Base-by-base conservation (phyloP, 2,888 invertebrate genomes). In the Eilema caniola region DNA sequence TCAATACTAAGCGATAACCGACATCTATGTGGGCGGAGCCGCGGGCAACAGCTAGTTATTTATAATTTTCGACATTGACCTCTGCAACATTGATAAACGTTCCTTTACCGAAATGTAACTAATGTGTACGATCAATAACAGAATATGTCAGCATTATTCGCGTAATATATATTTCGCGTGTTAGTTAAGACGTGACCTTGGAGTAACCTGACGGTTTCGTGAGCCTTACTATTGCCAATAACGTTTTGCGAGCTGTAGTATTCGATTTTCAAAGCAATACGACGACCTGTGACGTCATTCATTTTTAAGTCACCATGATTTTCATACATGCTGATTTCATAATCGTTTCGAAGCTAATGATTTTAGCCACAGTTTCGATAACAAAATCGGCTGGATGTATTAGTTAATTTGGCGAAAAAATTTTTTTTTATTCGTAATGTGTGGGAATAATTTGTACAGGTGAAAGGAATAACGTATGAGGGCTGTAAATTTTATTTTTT, bases 81-180 rank as follows among this genome's bases (percentile, higher is more conserved):
- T 80, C 79, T 47, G 41, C 23, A 73, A 71, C 73, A 73, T 69
- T 77, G 73, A 79, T 75, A 56, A 69, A 71, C 62, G 25, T 72
- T 60, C n/a, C 57, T 37, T 62, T 23, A 63, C n/a, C 20, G 41
- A 47, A 41, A 47, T 20, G 23, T 41, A 31, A 28, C 56, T 56
- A 31, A 57, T 59, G 63, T 59, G 37, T 5, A 28, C 37, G 33
- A 24, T 65, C 28, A n/a, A 56, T 56, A 56, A 24, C 56, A 31
- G 11, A 56, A 56, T 66, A 31, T 66, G 33, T 66, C 56, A 33
- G 31, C 31, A 31, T 65, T 65, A 65, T 56, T 56, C 25, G 12
- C 25, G 47, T 53, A 53, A 64, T 65, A 33, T 33, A 65, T 31
- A 65, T 61, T 47, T 62, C 53, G 67, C 67, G 60, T 60, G 60